Percentiles rank a stretch among this genome's conserved stretches.
phyloP scores from a whole-genome alignment of 1,140 invertebrate species.

The Papilio glaucus region DNA sequence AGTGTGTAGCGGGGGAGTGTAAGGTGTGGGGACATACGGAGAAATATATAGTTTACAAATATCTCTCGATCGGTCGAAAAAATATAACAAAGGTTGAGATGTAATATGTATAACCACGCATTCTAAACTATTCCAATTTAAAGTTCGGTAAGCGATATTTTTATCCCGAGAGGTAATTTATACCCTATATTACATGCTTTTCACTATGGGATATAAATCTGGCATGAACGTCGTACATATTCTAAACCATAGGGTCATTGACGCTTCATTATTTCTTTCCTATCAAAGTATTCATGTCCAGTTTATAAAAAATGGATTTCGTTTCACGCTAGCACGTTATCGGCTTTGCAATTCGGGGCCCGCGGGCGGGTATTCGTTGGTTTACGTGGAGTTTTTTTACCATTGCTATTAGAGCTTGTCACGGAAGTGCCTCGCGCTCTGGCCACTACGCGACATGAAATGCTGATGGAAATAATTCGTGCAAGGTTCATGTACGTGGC shows the following conservation, averaged over 20 bases:
- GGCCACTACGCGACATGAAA: conserved; percentile 24
- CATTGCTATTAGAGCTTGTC: conserved; percentile 20
- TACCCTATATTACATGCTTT: too few relatives aligned
- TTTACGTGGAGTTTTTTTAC: conserved; percentile 9
- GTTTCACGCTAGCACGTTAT: conserved; percentile 27
- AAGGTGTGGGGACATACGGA: too few relatives aligned
- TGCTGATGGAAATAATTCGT: conserved; percentile 8
- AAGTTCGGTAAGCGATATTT: too few relatives aligned
- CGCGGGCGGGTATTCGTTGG: neutral
- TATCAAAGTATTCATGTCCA: neutral
- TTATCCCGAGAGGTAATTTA: too few relatives aligned
- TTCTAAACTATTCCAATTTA: too few relatives aligned
- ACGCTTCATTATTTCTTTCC: neutral
- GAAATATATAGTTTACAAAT: too few relatives aligned
- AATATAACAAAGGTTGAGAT: too few relatives aligned
- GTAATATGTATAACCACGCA: too few relatives aligned
- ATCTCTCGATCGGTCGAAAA: too few relatives aligned
- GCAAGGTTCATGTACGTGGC: neutral
- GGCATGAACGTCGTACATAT: neutral
- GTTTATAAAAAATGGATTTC: conserved; percentile 4
- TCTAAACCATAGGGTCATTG: neutral
- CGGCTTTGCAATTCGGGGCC: conserved; percentile 23
- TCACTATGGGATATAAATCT: too few relatives aligned
- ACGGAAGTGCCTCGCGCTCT: conserved; percentile 10
- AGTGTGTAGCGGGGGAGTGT: too few relatives aligned